Conservation (phyloP, 2,113 vertebrate genomes). For the Actinemys pallida region DNA sequence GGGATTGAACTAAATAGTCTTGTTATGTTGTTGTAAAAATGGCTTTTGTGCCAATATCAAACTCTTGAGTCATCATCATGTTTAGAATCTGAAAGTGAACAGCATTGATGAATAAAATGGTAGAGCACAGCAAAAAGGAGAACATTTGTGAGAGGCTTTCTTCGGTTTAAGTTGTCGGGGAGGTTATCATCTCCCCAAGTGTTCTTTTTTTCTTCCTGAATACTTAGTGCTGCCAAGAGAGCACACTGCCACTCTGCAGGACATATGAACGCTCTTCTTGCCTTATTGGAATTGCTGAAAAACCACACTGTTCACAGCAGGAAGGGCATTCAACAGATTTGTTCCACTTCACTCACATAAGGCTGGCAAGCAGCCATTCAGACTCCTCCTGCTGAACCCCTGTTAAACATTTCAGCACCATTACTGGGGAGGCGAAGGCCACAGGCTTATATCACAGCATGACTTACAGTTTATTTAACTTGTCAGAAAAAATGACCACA, state of each 20-base stretch:
- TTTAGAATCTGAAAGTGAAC: neutral
- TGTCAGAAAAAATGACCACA: neutral
- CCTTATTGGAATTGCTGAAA: conserved; percentile 53
- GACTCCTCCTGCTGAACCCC: neutral
- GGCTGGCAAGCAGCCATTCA: conserved; percentile 37
- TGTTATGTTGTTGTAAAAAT: neutral
- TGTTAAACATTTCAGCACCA: conserved; percentile 1
- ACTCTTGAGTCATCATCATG: neutral
- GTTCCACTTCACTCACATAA: conserved; percentile 28
- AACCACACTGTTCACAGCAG: conserved; percentile 50
- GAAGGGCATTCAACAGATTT: conserved; percentile 66
- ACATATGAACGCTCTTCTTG: neutral
- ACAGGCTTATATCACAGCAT: neutral
- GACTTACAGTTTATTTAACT: conserved; percentile 3
- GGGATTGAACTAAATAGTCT: neutral
- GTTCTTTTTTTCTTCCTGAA: neutral
- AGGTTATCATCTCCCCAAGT: neutral
- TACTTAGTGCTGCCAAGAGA: conserved; percentile 19
- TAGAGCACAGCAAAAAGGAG: neutral
- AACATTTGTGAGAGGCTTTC: neutral
- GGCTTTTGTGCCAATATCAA: neutral
- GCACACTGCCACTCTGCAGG: neutral
- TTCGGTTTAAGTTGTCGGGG: neutral
- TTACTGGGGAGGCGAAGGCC: conserved; percentile 47
- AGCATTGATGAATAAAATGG: neutral